Conservation (phyloP, 2,113 vertebrate species). For the Tichodroma muraria region DNA sequence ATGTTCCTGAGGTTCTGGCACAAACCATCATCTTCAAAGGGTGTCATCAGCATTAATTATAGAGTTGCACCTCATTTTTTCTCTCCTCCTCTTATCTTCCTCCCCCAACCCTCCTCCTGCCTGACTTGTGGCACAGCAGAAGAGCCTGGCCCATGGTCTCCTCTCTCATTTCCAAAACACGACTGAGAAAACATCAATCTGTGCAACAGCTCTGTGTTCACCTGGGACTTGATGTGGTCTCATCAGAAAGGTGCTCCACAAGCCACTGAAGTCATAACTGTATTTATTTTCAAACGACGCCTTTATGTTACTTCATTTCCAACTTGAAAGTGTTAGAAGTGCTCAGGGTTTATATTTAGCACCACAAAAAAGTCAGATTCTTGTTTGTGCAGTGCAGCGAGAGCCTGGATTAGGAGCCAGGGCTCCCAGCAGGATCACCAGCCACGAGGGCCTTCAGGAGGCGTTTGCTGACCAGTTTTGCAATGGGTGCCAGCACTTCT, state of each 20-base stretch:
- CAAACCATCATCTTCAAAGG: not conserved
- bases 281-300: not conserved
- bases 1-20: not conserved
- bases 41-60: not conserved
- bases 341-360: not conserved
- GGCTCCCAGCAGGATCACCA: not conserved
- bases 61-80: not conserved
- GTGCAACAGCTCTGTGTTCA: not conserved
- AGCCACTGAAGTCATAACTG: not conserved
- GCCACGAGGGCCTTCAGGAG: not conserved
- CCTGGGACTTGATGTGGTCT: not conserved
- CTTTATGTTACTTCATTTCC: not conserved
- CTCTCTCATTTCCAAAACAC: not conserved
- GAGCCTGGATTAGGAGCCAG: not conserved
- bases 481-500: not conserved
- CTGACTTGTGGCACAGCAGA: not conserved
- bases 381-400: not conserved
- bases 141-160: not conserved
- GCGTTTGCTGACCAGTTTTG: not conserved
- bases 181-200: fast-evolving
- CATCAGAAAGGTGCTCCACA: not conserved
- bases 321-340: not conserved
- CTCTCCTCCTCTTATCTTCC: not conserved
- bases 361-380: not conserved
- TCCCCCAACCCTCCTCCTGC: not conserved